Evolutionary conservation across 2,797 vertebrate genomes (phyloP).

Genomic region (Amazona finschi): DNA sequence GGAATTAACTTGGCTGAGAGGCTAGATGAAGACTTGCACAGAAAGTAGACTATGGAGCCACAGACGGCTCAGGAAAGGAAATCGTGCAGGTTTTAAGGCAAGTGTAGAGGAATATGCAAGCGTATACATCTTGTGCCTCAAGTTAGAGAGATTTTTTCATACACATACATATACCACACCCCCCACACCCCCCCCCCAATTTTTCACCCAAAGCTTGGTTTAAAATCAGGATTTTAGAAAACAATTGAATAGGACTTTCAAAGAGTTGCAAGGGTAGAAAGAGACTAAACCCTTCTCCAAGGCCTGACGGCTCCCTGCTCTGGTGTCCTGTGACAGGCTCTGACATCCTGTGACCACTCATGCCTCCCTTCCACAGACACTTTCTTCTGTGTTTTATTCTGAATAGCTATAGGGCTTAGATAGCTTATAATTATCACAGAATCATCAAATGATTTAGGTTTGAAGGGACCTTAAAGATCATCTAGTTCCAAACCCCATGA

Average conservation of each 20-base stretch:
- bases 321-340: background rate
- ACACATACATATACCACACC: no score
- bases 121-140: background rate
- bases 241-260: background rate
- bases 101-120: background rate
- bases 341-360: background rate
- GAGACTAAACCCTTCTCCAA: background rate
- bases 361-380: background rate
- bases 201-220: background rate
- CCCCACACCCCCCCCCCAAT: no score
- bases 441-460: background rate
- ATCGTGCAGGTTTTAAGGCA: background rate
- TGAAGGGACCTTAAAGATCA: background rate
- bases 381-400: background rate
- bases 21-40: background rate
- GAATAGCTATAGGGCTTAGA: background rate
- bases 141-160: background rate
- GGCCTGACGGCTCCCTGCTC: background rate
- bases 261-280: background rate
- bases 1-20: background rate
- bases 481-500: background rate
- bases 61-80: background rate
- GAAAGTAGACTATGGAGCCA: background rate
- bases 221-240: background rate
- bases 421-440: background rate